These are phyloP conservation scores for Euura lappo DNA, from an alignment of 1,140 invertebrate genomes.

Conservation along the genomic window DNA sequence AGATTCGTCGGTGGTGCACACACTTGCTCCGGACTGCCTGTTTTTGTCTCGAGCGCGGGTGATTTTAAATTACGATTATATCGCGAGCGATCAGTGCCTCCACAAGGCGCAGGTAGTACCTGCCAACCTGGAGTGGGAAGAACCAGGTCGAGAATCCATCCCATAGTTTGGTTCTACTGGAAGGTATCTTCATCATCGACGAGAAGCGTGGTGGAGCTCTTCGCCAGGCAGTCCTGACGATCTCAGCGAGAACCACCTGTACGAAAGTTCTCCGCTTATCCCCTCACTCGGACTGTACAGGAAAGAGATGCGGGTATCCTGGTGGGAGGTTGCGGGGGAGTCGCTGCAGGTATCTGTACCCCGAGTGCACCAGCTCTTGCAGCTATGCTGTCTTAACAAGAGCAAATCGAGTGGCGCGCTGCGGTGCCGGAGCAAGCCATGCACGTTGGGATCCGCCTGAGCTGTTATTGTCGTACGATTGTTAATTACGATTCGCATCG, in stretches of 20 bases:
- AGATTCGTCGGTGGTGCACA: conserved; percentile 43
- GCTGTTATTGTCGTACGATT: neutral
- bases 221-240: neutral
- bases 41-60: conserved; percentile 49
- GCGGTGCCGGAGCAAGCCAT: conserved; percentile 24
- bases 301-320: neutral
- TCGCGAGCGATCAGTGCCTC: conserved; percentile 49
- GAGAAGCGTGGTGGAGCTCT: no score
- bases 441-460: neutral
- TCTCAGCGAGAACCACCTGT: neutral
- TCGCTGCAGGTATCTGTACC: neutral
- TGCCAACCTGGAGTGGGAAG: neutral
- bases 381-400: conserved; percentile 60
- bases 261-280: neutral
- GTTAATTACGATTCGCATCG: conserved; percentile 15
- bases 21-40: conserved; percentile 47
- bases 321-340: conserved; percentile 5
- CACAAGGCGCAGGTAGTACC: conserved; percentile 21
- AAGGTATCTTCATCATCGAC: no score
- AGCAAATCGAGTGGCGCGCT: conserved; percentile 49
- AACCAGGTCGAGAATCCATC: neutral
- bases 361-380: neutral
- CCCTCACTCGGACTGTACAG: neutral
- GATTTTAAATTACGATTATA: conserved; percentile 52
- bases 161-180: no score